Percentiles rank a stretch among this genome's conserved stretches.
Conservation (phyloP, 1,140 invertebrate genomes). For the Hypothenemus hampei region DNA sequence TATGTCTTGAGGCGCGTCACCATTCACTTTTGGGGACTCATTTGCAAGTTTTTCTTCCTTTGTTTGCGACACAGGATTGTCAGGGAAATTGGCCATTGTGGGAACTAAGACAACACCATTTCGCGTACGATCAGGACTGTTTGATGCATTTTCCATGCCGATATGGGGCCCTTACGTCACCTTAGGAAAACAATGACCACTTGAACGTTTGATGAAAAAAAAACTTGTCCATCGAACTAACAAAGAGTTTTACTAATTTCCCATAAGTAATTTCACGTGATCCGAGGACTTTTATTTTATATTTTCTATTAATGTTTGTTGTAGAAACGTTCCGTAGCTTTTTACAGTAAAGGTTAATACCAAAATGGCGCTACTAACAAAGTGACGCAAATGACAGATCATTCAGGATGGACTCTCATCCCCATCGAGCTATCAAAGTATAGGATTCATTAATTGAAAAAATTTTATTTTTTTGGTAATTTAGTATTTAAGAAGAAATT, state of each 20-base stretch:
- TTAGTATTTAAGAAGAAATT: conserved; percentile 19
- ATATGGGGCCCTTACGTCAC: background rate
- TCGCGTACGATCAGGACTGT: conserved; percentile 25
- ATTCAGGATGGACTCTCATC: too few relatives aligned
- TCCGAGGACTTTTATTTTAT: too few relatives aligned
- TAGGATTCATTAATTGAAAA: too few relatives aligned
- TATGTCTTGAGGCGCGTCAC: conserved; percentile 28
- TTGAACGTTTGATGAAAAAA: conserved; percentile 2
- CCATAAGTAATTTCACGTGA: conserved; percentile 9
- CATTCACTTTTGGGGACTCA: conserved; percentile 30
- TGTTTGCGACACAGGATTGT: conserved; percentile 26
- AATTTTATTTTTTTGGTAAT: background rate
- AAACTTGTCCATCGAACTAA: conserved; percentile 7
- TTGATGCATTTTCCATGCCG: conserved; percentile 45
- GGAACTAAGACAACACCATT: conserved; percentile 32
- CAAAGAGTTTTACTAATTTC: conserved; percentile 8
- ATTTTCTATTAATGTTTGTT: too few relatives aligned
- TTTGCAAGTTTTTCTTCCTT: conserved; percentile 22
- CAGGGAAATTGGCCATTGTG: conserved; percentile 41
- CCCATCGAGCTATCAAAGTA: too few relatives aligned
- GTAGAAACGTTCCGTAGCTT: conserved; percentile 43
- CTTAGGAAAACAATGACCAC: background rate
- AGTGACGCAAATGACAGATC: too few relatives aligned
- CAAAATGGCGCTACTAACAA: conserved; percentile 52
- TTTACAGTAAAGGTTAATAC: conserved; percentile 51